Base-by-base conservation (phyloP, 2,797 vertebrate genomes). In the Betta splendens region DNA sequence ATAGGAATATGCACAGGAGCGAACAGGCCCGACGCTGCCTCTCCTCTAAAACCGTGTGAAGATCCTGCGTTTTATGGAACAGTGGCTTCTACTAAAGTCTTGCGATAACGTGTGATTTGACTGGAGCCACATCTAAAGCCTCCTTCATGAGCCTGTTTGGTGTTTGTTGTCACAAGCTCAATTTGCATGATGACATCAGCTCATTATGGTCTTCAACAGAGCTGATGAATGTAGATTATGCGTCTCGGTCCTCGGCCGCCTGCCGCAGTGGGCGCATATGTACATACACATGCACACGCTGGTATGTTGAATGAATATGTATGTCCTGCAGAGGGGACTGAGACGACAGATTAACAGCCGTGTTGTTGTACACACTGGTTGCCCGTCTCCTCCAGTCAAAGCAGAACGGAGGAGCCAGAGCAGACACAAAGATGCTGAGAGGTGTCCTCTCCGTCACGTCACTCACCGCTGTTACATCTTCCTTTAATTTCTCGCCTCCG, bases 121-220 rank as follows among this genome's bases (percentile, higher is more conserved):
- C 5, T 45, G 36, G 31, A n/a, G 36, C 29, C 31, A 32, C 50
- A 42, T 80, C 54, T 55, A 60, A 12, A 36, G 59, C 43, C 61
- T 72, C 55, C n/a, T 71, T 53, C 53, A 62, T 80, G 70, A 43
- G 37, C 50, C 53, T 68, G 52, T 65, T 72, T 67, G 31, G 40
- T 63, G 69, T 79, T 80, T 84, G 72, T 86, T 85, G 77, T 75
- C 72, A 74, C 44, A 67, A 64, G 32, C 65, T 10, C 57, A 75
- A 82, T 89, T 83, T 85, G 79, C 80, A 86, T 86, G 78, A 78
- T 70, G 64, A 79, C 74, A 80, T 83, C 72, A 80, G 50, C 80
- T 80, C 73, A 83, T 86, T 83, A 79, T 69, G 71, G 80, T 85
- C 55, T 79, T 79, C 73, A 81, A 72, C 74, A 55, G 49, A 69